Percentiles rank a stretch among this genome's conserved stretches.
Conservation (phyloP, 2,888 invertebrate genomes). For the Callyntrura sp. region DNA sequence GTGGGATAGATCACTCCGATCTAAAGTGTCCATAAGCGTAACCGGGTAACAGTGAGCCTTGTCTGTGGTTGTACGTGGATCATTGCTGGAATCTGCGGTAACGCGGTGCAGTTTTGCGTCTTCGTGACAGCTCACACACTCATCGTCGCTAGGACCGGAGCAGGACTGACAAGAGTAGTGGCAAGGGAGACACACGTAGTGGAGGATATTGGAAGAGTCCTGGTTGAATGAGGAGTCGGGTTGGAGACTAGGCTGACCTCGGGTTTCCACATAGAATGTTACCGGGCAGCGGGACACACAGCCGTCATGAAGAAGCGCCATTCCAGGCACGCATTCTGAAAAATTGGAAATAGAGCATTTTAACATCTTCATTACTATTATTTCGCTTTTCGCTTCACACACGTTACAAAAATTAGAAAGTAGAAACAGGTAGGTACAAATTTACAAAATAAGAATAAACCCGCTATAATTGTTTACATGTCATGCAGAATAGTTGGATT, state of each 20-base stretch:
- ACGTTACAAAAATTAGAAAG: too few relatives aligned
- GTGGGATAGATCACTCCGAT: conserved; percentile 86
- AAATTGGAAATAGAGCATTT: too few relatives aligned
- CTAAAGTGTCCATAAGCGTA: conserved; percentile 86
- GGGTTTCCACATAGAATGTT: conserved; percentile 78
- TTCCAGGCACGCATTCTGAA: conserved; percentile 89
- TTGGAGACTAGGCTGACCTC: conserved; percentile 59
- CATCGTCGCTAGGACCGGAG: conserved; percentile 89
- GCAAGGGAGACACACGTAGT: conserved; percentile 88
- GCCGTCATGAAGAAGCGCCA: conserved; percentile 88
- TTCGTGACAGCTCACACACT: conserved; percentile 89
- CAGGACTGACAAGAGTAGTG: conserved; percentile 92
- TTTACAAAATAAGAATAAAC: too few relatives aligned
- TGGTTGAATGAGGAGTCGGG: conserved; percentile 8
- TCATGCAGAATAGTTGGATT: too few relatives aligned
- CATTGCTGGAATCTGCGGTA: conserved; percentile 84
- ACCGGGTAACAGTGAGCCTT: conserved; percentile 87
- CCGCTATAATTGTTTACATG: too few relatives aligned
- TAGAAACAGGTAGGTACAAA: too few relatives aligned
- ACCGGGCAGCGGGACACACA: conserved; percentile 88
- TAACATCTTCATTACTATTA: too few relatives aligned
- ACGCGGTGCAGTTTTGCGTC: conserved; percentile 87
- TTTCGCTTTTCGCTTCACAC: too few relatives aligned
- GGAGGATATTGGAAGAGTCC: conserved; percentile 31
- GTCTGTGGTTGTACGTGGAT: conserved; percentile 84